Base-by-base conservation (phyloP, 2,797 vertebrate genomes). In the Zalophus californianus region DNA sequence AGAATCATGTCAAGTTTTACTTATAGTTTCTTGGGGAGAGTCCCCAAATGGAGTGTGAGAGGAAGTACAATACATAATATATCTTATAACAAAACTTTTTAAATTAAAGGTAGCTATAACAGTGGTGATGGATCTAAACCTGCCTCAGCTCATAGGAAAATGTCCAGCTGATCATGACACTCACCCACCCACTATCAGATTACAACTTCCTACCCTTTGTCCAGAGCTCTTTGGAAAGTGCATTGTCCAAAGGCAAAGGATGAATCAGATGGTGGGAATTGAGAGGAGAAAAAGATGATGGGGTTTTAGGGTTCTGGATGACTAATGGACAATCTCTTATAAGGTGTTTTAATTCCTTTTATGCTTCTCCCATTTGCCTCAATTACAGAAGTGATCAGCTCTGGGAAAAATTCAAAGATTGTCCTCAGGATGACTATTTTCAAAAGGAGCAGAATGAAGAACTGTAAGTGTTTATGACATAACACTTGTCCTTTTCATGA, bases 221-320 rank as follows among this genome's bases (percentile, higher is more conserved):
- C 86, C 8, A 80, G 32, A 85, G 41, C 35, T 87, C 52, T 90
- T 75, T 94, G 78, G 4, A 66, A 97, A 87, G n/a, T 38, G 38
- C 1, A 0, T 20, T 91, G 68, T 72, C 1, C 3, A 72, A 3
- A 80, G 32, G 7, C 7, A 58, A 54, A 35, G 7, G 12, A 13
- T 56, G n/a, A 75, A 14, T 80, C 35, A 54, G 41, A 70, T 41
- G 6, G 38, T n/a, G 6, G 73, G 93, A n/a, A 3, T 1, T 52
- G 5, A n/a, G 0, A 3, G 11, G 21, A 32, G 2, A 27, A 52
- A 50, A 56, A 12, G 2, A 15, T 21, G 14, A 10, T 23, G 10
- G 3, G 11, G 5, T 82, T 56, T 77, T 62, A 78, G 9, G 9
- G 3, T 11, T 68, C 8, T 58, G 10, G 6, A 48, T 14, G 8